A percentile compares a stretch with the other conserved stretches of the same genome.
Evolutionary conservation across 2,888 invertebrate species (phyloP).

Genomic region (Xylocampa areola): DNA sequence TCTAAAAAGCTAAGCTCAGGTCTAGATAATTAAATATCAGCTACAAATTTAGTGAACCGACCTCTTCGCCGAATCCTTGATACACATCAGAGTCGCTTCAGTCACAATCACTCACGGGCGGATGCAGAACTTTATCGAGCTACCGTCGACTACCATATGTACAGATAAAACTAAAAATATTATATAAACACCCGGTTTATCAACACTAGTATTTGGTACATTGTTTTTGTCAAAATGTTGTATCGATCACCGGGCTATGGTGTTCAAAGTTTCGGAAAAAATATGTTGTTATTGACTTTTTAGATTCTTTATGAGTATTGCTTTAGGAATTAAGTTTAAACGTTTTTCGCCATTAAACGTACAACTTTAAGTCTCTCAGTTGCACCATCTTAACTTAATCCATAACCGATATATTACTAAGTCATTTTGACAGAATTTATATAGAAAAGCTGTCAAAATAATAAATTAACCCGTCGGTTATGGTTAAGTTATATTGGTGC

Average conservation of each 20-base stretch:
- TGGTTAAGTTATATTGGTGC: too few species aligned
- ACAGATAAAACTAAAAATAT: slow-evolving; percentile 62
- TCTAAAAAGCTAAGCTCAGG: not conserved
- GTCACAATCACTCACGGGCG: slow-evolving; percentile 63
- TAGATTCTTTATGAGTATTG: not conserved
- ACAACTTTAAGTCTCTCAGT: too few species aligned
- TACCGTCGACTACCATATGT: slow-evolving; percentile 69
- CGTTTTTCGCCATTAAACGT: too few species aligned
- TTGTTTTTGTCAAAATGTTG: slow-evolving; percentile 59
- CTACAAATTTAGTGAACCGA: slow-evolving; percentile 26
- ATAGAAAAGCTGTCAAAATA: too few species aligned
- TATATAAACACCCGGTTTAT: slow-evolving; percentile 68
- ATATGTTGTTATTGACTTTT: not conserved
- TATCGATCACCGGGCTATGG: slow-evolving; percentile 56
- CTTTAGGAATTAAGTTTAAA: not conserved
- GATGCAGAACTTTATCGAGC: slow-evolving; percentile 68
- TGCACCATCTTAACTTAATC: too few species aligned
- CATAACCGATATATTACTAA: too few species aligned
- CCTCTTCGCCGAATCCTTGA: slow-evolving; percentile 43
- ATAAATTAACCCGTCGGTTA: too few species aligned
- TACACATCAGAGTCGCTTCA: slow-evolving; percentile 31
- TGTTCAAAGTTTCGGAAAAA: slow-evolving; percentile 67
- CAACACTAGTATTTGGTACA: slow-evolving; percentile 52
- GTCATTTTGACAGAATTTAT: too few species aligned
- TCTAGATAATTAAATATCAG: slow-evolving; percentile 2